Evolutionary conservation across 2,113 vertebrate genomes (phyloP).

Genomic region (Myodes glareolus): DNA sequence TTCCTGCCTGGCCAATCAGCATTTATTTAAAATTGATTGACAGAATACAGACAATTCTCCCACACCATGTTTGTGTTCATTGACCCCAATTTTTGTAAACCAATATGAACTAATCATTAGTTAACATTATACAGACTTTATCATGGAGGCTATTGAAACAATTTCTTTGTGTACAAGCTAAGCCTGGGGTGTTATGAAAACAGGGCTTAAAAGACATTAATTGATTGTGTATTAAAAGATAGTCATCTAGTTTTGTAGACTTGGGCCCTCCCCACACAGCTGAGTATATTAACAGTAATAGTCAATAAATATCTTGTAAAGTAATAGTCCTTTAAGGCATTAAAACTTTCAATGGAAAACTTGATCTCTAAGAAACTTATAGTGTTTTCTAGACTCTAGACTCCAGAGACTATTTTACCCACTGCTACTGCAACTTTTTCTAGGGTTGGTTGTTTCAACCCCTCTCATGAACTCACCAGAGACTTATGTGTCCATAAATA

Average conservation of each 20-base stretch:
- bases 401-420: neutral
- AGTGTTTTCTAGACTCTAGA: conserved; percentile 11
- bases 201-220: neutral
- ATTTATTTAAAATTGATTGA: too few species aligned
- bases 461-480: neutral
- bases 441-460: neutral
- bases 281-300: conserved; percentile 26
- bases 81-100: neutral
- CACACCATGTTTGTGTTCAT: neutral
- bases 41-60: too few species aligned
- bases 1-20: too few species aligned
- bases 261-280: neutral
- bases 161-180: neutral
- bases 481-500: neutral
- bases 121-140: neutral
- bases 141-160: neutral
- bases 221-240: neutral
- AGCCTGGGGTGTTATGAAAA: neutral
- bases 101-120: neutral
- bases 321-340: conserved; percentile 47
- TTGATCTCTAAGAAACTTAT: conserved; percentile 17
- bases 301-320: conserved; percentile 51
- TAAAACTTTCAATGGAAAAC: neutral
- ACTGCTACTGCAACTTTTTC: neutral
- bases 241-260: neutral